These are phyloP conservation scores for Lonchura striata DNA, from an alignment of 2,113 vertebrate species.

Conservation along the genomic window DNA sequence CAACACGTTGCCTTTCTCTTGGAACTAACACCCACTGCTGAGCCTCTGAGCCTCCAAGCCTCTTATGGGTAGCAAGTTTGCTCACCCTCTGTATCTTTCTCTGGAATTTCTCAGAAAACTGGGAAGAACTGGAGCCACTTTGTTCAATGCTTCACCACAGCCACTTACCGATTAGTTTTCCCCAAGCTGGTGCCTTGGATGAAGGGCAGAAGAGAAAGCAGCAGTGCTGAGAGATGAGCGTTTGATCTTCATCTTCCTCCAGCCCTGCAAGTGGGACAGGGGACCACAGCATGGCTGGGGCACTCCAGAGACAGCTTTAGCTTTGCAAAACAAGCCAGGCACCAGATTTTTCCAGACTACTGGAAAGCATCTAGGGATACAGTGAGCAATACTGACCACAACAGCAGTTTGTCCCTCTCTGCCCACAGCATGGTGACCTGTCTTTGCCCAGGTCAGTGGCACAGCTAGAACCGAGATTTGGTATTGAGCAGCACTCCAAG, in stretches of 20 bases:
- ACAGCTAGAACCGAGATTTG: background rate
- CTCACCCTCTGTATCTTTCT: background rate
- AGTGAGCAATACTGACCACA: background rate
- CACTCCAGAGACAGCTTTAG: background rate
- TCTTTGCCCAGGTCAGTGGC: background rate
- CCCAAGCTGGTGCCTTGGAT: background rate
- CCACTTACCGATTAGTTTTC: background rate
- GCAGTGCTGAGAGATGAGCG: background rate
- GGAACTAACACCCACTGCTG: background rate
- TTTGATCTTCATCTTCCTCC: background rate
- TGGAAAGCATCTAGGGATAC: background rate
- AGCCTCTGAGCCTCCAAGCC: background rate
- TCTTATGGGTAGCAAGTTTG: background rate
- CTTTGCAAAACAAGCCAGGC: background rate
- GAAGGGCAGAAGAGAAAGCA: background rate
- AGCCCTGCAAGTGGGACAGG: background rate
- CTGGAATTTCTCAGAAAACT: background rate
- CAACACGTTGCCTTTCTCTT: rapidly evolving
- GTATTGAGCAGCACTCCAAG: background rate
- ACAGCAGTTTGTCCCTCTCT: background rate
- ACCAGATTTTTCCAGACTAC: too few relatives aligned
- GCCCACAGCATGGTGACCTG: background rate
- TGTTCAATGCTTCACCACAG: background rate
- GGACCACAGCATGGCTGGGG: rapidly evolving
- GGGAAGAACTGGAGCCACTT: background rate